phyloP scores from a whole-genome alignment of 35 echinoderm and acorn worm genomes.

The Heliocidaris erythrogramma region DNA sequence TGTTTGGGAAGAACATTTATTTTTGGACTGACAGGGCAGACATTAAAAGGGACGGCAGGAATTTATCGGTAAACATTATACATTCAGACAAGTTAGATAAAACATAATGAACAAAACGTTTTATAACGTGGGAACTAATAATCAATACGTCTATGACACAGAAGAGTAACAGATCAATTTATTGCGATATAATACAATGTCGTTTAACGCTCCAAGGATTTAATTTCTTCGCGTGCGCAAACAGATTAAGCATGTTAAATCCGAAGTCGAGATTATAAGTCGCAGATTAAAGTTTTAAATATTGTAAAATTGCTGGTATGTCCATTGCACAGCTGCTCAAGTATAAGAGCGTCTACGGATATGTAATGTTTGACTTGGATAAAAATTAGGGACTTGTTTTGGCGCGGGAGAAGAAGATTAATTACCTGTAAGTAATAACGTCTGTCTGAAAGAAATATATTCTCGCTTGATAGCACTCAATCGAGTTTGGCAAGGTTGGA shows the following conservation, averaged over 20 bases:
- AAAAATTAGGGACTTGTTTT: too few relatives aligned
- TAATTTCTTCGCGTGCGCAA: not conserved
- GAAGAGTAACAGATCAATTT: not conserved
- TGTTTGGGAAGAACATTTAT: not conserved
- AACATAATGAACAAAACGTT: too few relatives aligned
- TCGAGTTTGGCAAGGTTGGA: too few relatives aligned
- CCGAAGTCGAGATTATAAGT: not conserved
- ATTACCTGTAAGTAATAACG: too few relatives aligned
- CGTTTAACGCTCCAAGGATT: not conserved
- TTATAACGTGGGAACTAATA: too few relatives aligned
- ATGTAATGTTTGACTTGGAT: too few relatives aligned
- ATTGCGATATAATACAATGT: not conserved
- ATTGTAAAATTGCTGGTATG: not conserved
- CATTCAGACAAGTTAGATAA: not conserved
- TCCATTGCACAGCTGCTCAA: too few relatives aligned
- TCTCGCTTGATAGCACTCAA: too few relatives aligned
- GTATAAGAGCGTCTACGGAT: too few relatives aligned
- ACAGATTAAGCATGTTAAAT: not conserved
- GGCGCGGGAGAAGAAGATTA: too few relatives aligned
- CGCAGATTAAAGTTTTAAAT: not conserved
- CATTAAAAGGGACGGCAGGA: not conserved
- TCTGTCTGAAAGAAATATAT: too few relatives aligned
- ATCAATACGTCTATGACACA: too few relatives aligned
- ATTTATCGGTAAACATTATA: not conserved
- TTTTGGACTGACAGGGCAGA: not conserved